These are phyloP conservation scores for Schizopygopsis malacanthus DNA, from an alignment of 2,797 vertebrate species.

Conservation along the genomic window DNA sequence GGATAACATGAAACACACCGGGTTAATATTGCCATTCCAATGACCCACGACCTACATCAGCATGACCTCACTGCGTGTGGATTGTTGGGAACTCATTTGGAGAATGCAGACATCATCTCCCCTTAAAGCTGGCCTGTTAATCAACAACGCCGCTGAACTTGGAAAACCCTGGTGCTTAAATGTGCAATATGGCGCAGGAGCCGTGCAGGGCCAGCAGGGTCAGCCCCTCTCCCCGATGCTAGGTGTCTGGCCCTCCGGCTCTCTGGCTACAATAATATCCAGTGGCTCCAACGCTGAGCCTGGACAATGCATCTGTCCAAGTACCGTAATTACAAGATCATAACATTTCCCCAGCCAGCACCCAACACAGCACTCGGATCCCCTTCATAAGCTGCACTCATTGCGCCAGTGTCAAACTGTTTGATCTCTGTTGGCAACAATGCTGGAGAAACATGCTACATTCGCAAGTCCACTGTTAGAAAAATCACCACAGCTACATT, in stretches of 20 bases:
- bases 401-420: constrained; percentile 86
- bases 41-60: constrained; percentile 2
- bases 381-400: constrained; percentile 65
- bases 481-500: background rate
- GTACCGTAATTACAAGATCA: constrained; percentile 88
- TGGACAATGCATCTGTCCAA: constrained; percentile 94
- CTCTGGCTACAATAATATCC: constrained; percentile 90
- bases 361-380: constrained; percentile 85
- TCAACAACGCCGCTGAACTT: constrained; percentile 60
- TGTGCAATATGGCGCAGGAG: constrained; percentile 75
- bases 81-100: constrained; percentile 25
- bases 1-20: background rate
- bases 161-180: constrained; percentile 75
- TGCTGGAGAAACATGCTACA: constrained; percentile 73
- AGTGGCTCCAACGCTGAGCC: constrained; percentile 89
- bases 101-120: constrained; percentile 41
- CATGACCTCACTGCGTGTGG: constrained; percentile 15
- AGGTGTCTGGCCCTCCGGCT: constrained; percentile 80
- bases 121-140: constrained; percentile 38
- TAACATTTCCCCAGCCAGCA: constrained; percentile 83
- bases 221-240: constrained; percentile 79
- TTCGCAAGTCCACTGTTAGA: constrained; percentile 15
- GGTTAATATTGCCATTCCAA: background rate
- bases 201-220: constrained; percentile 77
- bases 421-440: constrained; percentile 84